A percentile compares a stretch with the other conserved stretches of the same genome.
Conservation (phyloP, 1,140 invertebrate species). For the Brachionus koreanus region DNA sequence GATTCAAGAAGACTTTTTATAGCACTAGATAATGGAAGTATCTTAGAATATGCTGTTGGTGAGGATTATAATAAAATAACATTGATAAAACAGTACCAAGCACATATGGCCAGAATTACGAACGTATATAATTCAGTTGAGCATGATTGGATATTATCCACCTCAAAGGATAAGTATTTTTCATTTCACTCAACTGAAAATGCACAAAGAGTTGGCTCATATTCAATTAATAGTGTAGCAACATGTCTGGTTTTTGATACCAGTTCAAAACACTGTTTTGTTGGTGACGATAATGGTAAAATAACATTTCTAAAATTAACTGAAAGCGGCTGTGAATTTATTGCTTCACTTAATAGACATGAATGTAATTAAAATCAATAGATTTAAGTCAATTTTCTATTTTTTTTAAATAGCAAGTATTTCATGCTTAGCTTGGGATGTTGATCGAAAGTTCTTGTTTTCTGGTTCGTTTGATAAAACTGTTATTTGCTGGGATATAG, state of each 20-base stretch:
- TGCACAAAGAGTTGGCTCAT: constrained; percentile 75
- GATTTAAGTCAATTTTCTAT: background rate
- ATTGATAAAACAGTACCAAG: constrained; percentile 76
- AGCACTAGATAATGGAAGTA: constrained; percentile 89
- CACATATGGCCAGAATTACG: constrained; percentile 83
- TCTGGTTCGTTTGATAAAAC: constrained; percentile 91
- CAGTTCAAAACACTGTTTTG: constrained; percentile 23
- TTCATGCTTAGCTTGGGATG: constrained; percentile 83
- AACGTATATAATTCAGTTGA: constrained; percentile 72
- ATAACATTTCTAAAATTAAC: constrained; percentile 34
- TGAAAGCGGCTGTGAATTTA: constrained; percentile 24
- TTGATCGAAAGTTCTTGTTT: constrained; percentile 77
- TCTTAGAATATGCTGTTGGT: constrained; percentile 79
- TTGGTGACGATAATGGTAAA: constrained; percentile 40
- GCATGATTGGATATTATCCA: constrained; percentile 81
- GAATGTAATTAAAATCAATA: background rate
- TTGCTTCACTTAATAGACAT: constrained; percentile 25
- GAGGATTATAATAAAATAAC: constrained; percentile 90
- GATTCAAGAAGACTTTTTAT: constrained; percentile 83
- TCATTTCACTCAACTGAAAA: constrained; percentile 87
- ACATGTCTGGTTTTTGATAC: constrained; percentile 69
- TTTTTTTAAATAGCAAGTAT: constrained; percentile 65
- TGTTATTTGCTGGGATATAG: constrained; percentile 97
- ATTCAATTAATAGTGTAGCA: constrained; percentile 79
- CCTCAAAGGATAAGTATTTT: constrained; percentile 88